Evolutionary conservation across 2,113 vertebrate genomes (phyloP).

Genomic region (Microtus oregoni): DNA sequence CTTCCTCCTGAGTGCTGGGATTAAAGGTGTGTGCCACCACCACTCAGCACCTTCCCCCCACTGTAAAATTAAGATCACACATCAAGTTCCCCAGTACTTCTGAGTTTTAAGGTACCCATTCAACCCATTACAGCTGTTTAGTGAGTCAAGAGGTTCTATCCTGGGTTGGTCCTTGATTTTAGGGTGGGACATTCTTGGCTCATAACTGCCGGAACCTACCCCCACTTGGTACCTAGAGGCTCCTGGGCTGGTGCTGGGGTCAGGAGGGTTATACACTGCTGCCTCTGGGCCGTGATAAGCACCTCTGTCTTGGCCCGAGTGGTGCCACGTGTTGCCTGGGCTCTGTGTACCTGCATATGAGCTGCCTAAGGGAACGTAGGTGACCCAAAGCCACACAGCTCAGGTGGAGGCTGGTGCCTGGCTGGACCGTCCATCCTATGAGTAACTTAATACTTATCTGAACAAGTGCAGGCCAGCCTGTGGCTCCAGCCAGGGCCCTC

Average conservation of each 20-base stretch:
- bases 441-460: neutral
- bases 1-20: neutral
- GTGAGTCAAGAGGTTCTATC: neutral
- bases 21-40: neutral
- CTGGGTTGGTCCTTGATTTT: rapidly evolving
- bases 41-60: neutral
- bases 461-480: neutral
- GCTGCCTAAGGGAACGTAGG: rapidly evolving
- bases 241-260: neutral
- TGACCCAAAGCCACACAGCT: no score
- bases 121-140: rapidly evolving
- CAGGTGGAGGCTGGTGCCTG: rapidly evolving
- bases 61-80: neutral
- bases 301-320: neutral
- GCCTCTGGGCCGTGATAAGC: neutral
- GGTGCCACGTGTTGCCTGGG: no score
- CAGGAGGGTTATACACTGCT: rapidly evolving
- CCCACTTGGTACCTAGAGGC: neutral
- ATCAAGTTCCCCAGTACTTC: neutral
- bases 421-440: no score
- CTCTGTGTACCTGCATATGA: no score
- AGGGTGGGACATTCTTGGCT: neutral
- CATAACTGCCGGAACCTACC: neutral
- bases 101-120: neutral
- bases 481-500: neutral